Conservation (phyloP, 2,113 vertebrate species). For the Larimichthys crocea region DNA sequence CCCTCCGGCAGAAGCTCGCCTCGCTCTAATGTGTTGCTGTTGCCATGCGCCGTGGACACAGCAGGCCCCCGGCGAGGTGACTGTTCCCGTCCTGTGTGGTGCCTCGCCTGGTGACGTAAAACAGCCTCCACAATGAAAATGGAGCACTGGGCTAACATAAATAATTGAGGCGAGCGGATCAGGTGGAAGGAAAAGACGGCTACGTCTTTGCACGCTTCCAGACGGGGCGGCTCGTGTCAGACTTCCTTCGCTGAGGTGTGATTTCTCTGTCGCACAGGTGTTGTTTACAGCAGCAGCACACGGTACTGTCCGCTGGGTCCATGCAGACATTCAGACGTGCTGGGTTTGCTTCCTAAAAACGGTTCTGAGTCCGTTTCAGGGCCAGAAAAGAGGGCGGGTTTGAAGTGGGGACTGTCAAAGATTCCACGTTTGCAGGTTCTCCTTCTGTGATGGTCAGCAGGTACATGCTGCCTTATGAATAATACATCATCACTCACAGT, state of each 20-base stretch:
- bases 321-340: no score
- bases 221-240: neutral
- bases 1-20: constrained; percentile 28
- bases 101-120: constrained; percentile 59
- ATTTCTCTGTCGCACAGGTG: constrained; percentile 19
- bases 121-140: constrained; percentile 66
- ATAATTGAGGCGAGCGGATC: constrained; percentile 76
- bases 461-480: constrained; percentile 16
- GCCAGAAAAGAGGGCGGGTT: no score
- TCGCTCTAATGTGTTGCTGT: constrained; percentile 55
- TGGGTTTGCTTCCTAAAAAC: no score
- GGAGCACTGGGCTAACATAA: constrained; percentile 64
- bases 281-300: neutral
- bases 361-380: no score
- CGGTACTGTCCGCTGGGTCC: neutral
- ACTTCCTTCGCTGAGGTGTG: constrained; percentile 19
- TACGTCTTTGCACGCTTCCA: constrained; percentile 19
- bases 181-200: constrained; percentile 53
- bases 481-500: constrained; percentile 2
- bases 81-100: constrained; percentile 37
- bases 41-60: constrained; percentile 73
- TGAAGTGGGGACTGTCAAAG: neutral
- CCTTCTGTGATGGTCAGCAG: neutral
- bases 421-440: neutral
- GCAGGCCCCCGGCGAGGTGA: constrained; percentile 55